Base-by-base conservation (phyloP, 1,140 invertebrate species). In the Eulimnadia texana region DNA sequence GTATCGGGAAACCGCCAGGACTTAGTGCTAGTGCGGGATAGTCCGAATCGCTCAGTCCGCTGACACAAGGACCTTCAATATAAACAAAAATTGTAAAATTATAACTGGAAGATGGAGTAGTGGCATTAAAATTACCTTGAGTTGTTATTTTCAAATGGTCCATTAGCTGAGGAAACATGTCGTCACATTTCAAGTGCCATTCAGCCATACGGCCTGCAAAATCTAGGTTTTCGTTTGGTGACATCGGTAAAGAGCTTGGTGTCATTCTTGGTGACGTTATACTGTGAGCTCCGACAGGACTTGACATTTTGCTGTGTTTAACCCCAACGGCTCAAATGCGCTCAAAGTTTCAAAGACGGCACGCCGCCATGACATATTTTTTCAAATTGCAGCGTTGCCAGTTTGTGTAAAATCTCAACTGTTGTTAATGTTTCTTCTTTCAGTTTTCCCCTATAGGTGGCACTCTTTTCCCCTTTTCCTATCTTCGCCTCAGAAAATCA, bases 41-140 rank as follows among this genome's bases (percentile, higher is more conserved):
- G 66, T 78, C 76, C 64, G 68, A 68, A 60, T 77, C 76, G 64
- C 73, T 70, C 3, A 77, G 66, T 10, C 77, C 77, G 69, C 76
- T 78, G 0, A 73, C 67, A 64, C 67, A 72, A 67, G 87, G 81
- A 58, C 75, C 77, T 68, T n/a, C n/a, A n/a, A n/a, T n/a, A n/a
- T n/a, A n/a, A n/a, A n/a, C n/a, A n/a, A n/a, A n/a, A n/a, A n/a
- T 78, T 76, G 81, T 74, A 54, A 64, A 67, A 33, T 52, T 25
- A 50, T 53, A n/a, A 72, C 11, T 49, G n/a, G 47, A 49, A 49
- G n/a, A n/a, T 49, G 47, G 47, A n/a, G 47, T 13, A 49, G 47
- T 13, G 47, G n/a, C n/a, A n/a, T n/a, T n/a, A n/a, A n/a, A n/a
- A n/a, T n/a, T 28, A 63, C 62, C 62, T 63, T 59, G 27, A 2